Evolutionary conservation across 2,113 vertebrate species (phyloP).

Genomic region (Dunckerocampus dactyliophorus): DNA sequence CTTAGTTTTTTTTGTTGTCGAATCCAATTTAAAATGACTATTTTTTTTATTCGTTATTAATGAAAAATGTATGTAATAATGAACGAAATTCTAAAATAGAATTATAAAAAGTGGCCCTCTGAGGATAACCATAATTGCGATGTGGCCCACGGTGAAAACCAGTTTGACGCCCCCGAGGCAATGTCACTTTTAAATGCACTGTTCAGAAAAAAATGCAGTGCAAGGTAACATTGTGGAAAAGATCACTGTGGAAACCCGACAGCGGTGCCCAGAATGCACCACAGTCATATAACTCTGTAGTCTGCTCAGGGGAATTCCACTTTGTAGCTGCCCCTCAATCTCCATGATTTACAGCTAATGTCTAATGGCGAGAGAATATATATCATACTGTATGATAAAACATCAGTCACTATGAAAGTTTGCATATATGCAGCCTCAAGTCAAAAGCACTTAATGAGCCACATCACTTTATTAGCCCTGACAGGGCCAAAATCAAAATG

Average conservation of each 20-base stretch:
- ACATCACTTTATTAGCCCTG: too few species aligned
- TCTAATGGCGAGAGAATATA: slow-evolving; percentile 18
- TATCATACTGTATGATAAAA: slow-evolving; percentile 2
- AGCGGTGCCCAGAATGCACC: slow-evolving; percentile 30
- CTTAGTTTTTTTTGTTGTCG: too few species aligned
- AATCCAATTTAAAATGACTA: too few species aligned
- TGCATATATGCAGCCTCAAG: slow-evolving; percentile 2
- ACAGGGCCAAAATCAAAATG: too few species aligned
- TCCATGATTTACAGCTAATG: slow-evolving; percentile 38
- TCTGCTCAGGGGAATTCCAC: slow-evolving; percentile 60
- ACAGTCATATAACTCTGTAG: slow-evolving; percentile 32
- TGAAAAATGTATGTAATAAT: too few species aligned
- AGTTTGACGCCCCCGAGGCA: too few species aligned
- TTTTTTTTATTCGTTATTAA: too few species aligned
- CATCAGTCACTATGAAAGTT: background rate
- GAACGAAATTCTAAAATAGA: too few species aligned
- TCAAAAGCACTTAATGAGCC: too few species aligned
- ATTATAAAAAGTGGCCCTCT: too few species aligned
- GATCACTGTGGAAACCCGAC: slow-evolving; percentile 18
- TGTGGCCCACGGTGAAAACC: too few species aligned
- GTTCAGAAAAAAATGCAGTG: slow-evolving; percentile 3
- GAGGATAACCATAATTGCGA: too few species aligned
- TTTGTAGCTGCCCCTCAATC: slow-evolving; percentile 27
- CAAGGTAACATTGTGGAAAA: slow-evolving; percentile 26
- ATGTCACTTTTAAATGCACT: slow-evolving; percentile 2